phyloP scores from a whole-genome alignment of 2,888 invertebrate species.

The Drosophila villosipedis region DNA sequence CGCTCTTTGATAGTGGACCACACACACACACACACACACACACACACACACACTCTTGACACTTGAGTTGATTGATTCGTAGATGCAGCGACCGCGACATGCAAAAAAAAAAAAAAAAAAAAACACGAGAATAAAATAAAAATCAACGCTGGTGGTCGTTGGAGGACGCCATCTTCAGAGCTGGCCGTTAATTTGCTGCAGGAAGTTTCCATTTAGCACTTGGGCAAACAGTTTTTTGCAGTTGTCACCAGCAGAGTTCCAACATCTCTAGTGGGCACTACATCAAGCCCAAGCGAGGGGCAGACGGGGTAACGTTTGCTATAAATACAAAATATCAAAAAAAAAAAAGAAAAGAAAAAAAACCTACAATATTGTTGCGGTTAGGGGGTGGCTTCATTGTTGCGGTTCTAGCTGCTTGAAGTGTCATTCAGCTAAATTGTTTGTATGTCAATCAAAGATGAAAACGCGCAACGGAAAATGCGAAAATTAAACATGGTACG shows the following conservation, averaged over 20 bases:
- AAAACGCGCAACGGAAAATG: conserved; percentile 79
- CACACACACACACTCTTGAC: conserved; percentile 45
- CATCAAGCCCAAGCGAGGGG: conserved; percentile 42
- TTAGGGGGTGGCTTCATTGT: conserved; percentile 64
- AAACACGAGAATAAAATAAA: conserved; percentile 18
- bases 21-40: conserved; percentile 55
- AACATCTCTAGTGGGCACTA: conserved; percentile 63
- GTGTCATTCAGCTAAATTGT: conserved; percentile 80
- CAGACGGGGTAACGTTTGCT: conserved; percentile 40
- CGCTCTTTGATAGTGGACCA: conserved; percentile 76
- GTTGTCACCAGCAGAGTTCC: conserved; percentile 70
- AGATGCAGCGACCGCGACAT: conserved; percentile 72
- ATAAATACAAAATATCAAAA: conserved; percentile 80
- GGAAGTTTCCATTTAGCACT: conserved; percentile 80
- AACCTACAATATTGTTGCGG: conserved; percentile 42
- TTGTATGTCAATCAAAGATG: conserved; percentile 82
- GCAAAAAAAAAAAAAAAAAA: conserved; percentile 59
- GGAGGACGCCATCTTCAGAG: conserved; percentile 21
- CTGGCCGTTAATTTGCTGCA: conserved; percentile 75
- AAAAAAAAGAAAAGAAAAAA: conserved; percentile 32
- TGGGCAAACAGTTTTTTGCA: conserved; percentile 76
- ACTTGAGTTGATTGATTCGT: conserved; percentile 79
- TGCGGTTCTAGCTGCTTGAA: conserved; percentile 60
- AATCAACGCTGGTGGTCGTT: conserved; percentile 70
- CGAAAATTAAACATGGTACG: conserved; percentile 78